Conservation (phyloP, 2,888 invertebrate species). For the Frankliniella intonsa region DNA sequence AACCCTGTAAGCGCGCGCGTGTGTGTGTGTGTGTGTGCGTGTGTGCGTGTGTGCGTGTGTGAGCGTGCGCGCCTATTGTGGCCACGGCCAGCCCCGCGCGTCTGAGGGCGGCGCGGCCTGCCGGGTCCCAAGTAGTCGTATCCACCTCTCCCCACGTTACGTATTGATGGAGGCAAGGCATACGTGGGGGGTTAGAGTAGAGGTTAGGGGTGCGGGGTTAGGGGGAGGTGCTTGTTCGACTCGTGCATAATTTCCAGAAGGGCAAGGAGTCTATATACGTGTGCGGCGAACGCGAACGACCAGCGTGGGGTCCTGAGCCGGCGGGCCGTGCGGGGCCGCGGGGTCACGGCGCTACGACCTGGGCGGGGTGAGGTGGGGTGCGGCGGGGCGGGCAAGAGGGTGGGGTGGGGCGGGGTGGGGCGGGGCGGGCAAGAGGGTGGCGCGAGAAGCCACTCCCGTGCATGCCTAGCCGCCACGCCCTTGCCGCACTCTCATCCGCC, state of each 20-base stretch:
- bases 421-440: too few relatives aligned
- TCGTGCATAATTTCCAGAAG: neutral
- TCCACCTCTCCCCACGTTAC: neutral
- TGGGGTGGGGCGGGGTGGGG: too few relatives aligned
- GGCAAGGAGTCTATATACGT: neutral
- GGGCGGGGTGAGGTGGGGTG: too few relatives aligned
- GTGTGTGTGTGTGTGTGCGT: constrained; percentile 3
- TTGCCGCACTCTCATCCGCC: too few relatives aligned
- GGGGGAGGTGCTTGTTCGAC: neutral
- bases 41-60: neutral
- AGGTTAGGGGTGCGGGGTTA: too few relatives aligned
- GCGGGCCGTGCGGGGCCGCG: neutral
- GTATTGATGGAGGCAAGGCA: neutral
- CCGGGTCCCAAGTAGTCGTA: neutral
- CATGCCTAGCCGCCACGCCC: too few relatives aligned
- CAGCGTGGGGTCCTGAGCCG: neutral
- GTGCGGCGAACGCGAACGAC: neutral
- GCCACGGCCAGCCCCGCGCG: neutral
- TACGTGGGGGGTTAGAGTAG: neutral
- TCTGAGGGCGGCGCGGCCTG: neutral
- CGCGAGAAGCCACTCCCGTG: too few relatives aligned
- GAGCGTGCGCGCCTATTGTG: neutral
- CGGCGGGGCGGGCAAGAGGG: too few relatives aligned
- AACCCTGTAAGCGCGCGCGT: neutral
- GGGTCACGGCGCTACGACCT: too few relatives aligned